Percentiles rank a stretch among this genome's conserved stretches.
Evolutionary conservation across 2,888 invertebrate species (phyloP).

Genomic region (Dioctria linearis): DNA sequence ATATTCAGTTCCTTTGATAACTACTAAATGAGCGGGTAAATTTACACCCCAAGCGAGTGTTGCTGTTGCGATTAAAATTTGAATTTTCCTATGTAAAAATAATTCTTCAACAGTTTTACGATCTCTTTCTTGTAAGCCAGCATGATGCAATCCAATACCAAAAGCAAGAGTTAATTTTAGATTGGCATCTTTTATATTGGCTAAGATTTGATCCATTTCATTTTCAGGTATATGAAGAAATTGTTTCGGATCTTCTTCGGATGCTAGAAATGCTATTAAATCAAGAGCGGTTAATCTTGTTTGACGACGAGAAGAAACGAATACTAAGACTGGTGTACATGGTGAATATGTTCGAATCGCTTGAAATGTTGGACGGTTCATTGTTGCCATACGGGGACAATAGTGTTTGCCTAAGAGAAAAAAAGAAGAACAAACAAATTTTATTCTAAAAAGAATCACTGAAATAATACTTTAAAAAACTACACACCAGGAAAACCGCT

Average conservation of each 20-base stretch:
- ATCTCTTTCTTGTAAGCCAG: conserved; percentile 95
- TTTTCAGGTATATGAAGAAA: conserved; percentile 91
- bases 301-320: conserved; percentile 96
- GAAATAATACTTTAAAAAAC: background rate
- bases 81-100: conserved; percentile 95
- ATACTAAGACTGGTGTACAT: conserved; percentile 90
- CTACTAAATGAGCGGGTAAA: conserved; percentile 97
- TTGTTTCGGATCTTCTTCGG: conserved; percentile 93
- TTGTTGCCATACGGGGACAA: conserved; percentile 99
- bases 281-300: conserved; percentile 97
- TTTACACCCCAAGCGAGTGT: conserved; percentile 99
- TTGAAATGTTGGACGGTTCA: conserved; percentile 99
- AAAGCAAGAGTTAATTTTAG: conserved; percentile 94
- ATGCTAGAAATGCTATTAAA: conserved; percentile 90
- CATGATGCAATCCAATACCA: conserved; percentile 99
- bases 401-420: conserved; percentile 81
- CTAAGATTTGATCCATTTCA: conserved; percentile 86
- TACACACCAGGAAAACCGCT: conserved; percentile 90
- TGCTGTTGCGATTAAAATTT: conserved; percentile 96
- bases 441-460: background rate
- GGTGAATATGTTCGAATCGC: conserved; percentile 95
- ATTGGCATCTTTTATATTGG: conserved; percentile 86
- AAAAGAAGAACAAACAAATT: background rate
- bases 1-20: conserved; percentile 98
- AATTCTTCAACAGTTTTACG: conserved; percentile 93